Evolutionary conservation across 2,888 invertebrate species (phyloP), one percentile per base, ranked within the genome.

Genomic region (Drosophila nr. fundita): DNA sequence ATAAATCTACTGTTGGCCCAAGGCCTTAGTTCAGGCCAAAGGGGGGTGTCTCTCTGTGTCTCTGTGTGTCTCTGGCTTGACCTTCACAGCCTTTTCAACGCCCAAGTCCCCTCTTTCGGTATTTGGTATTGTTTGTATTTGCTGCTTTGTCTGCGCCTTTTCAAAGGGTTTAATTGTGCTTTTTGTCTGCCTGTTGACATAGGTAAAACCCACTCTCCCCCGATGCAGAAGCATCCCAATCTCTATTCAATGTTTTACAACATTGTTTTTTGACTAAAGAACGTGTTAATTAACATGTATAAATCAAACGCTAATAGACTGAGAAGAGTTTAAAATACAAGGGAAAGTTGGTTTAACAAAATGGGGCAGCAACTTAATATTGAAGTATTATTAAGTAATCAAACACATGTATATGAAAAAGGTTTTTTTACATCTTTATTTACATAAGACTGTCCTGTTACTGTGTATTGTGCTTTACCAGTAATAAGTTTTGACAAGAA

Each of bases 261-360:
- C 71, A 66, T 70, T 72, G 55, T 42, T 75, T 78, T 80, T 74
- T 54, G 66, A 50, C 57, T 71, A 49, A 72, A 52, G 63, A 89
- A 87, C 75, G 89, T 86, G 87, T 86, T 86, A 86, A 86, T 86
- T 86, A 89, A 86, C 89, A 82, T 87, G 87, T 84, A 80, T 86
- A 89, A 89, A 89, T 86, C 87, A 89, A 69, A 53, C 38, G 76
- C 55, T 71, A 73, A 78, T 78, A 63, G 67, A 83, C 78, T 86
- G 66, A 52, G 64, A 29, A 63, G 42, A 53, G 66, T 61, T 53
- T 55, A 5, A 53, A 60, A 66, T 48, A 50, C 67, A 42, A 29
- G 60, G 15, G 1, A 29, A 49, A 64, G 67, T 53, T 54, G 18
- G 30, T 48, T 66, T 55, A 32, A 13, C 34, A 27, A n/a, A n/a